These are phyloP conservation scores for Monodelphis domestica DNA, from an alignment of 2,797 vertebrate species.

Conservation along the genomic window DNA sequence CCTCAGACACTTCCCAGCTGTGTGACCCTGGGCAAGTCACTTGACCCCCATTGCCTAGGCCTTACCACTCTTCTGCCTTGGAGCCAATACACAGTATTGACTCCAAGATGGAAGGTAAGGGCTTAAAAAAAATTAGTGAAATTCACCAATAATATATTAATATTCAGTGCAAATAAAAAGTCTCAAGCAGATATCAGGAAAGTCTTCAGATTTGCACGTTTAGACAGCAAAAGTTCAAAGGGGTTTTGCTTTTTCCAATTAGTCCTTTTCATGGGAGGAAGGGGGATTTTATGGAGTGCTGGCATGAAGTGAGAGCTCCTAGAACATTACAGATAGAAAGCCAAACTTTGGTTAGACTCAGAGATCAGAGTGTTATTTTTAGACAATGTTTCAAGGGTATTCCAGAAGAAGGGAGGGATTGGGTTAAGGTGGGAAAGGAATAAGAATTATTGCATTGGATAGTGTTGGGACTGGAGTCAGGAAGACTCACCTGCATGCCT, in stretches of 20 bases:
- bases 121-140: slow-evolving; percentile 8
- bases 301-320: background rate
- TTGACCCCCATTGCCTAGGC: no score
- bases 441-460: background rate
- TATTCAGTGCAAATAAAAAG: background rate
- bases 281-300: background rate
- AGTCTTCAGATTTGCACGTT: background rate
- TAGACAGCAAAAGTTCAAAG: background rate
- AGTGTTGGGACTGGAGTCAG: background rate
- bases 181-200: background rate
- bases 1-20: no score
- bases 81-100: no score
- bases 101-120: no score
- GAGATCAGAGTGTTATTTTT: background rate
- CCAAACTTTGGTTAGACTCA: slow-evolving; percentile 4
- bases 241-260: background rate
- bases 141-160: slow-evolving; percentile 32
- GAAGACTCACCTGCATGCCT: background rate
- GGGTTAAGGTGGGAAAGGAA: background rate
- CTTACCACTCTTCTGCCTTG: no score
- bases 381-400: slow-evolving; percentile 8
- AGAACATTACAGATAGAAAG: slow-evolving; percentile 20
- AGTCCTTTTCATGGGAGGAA: background rate
- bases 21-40: no score
- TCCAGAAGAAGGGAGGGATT: background rate